Base-by-base conservation (phyloP, 2,797 vertebrate species). In the Sciaenops ocellatus region DNA sequence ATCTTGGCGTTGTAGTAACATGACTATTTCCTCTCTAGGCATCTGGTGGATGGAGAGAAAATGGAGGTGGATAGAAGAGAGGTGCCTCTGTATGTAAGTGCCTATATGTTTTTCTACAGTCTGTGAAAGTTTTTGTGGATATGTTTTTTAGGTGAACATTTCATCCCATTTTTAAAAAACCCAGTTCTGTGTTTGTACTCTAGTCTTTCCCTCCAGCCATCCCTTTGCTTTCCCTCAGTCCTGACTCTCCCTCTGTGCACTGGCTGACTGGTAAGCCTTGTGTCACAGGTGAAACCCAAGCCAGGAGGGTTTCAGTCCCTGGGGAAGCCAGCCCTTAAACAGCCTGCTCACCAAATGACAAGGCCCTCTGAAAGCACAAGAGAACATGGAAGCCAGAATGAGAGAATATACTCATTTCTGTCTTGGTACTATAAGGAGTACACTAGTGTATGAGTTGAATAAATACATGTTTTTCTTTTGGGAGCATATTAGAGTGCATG, bases 11-110 rank as follows among this genome's bases (percentile, higher is more conserved):
- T 68, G 18, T 20, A 34, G 52, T 88, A 82, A 87, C 50, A 7
- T 28, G 54, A 50, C 28, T 79, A 1, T 88, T 84, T 88, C 67
- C 56, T 89, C 69, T 61, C 3, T 69, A 93, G 91, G 76, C 92
- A 42, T 93, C 88, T 83, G 80, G 69, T 93, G 96, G 95, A 95
- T 96, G 95, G 90, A 11, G 74, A 90, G 90, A 94, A 91, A 90
- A 97, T 97, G 97, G 96, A 97, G 94, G 73, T 96, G 92, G 96
- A 93, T 94, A 95, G 93, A 92, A 60, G 80, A 73, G 94, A 96
- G 93, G 96, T 94, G 78, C 97, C 96, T 93, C 95, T 97, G 82
- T 97, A 97, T 74, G 97, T 97, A 95, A 94, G 94, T 94, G 22
- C 30, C n/a, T 10, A 0, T 55, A 28, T 52, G 50, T 55, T 61